phyloP scores from a whole-genome alignment of 2,113 vertebrate species.

The Burhinus oedicnemus region DNA sequence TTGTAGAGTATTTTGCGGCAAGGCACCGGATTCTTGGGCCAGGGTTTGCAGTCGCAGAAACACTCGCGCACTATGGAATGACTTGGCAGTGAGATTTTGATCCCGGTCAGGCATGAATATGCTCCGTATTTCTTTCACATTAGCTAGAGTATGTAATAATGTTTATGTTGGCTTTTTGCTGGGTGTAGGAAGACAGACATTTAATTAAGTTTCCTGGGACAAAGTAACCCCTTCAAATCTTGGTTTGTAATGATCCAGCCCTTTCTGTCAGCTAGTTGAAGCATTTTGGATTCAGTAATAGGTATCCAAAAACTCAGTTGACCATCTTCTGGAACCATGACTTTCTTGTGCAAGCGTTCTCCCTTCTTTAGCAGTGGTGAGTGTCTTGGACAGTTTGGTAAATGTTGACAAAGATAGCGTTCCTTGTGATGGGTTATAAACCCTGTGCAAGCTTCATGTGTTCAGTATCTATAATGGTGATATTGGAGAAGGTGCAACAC shows the following conservation, averaged over 20 bases:
- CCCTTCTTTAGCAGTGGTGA: neutral
- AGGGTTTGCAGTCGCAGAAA: neutral
- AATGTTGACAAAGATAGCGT: neutral
- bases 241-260: neutral
- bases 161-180: slow-evolving; percentile 47
- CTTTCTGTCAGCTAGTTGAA: neutral
- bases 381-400: neutral
- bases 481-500: neutral
- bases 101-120: neutral
- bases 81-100: neutral
- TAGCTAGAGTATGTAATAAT: neutral
- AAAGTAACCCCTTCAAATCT: slow-evolving; percentile 7
- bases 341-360: neutral
- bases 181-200: slow-evolving; percentile 7
- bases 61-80: neutral
- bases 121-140: neutral
- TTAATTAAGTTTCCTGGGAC: slow-evolving; percentile 45
- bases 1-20: neutral
- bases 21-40: neutral
- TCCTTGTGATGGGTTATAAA: neutral
- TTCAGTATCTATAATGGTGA: neutral
- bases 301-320: neutral
- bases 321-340: neutral
- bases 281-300: neutral
- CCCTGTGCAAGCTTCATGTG: rapidly evolving